A percentile compares a stretch with the other conserved stretches of the same genome.
These are phyloP conservation scores for Platichthys flesus DNA, from an alignment of 2,113 vertebrate genomes.

Conservation along the genomic window DNA sequence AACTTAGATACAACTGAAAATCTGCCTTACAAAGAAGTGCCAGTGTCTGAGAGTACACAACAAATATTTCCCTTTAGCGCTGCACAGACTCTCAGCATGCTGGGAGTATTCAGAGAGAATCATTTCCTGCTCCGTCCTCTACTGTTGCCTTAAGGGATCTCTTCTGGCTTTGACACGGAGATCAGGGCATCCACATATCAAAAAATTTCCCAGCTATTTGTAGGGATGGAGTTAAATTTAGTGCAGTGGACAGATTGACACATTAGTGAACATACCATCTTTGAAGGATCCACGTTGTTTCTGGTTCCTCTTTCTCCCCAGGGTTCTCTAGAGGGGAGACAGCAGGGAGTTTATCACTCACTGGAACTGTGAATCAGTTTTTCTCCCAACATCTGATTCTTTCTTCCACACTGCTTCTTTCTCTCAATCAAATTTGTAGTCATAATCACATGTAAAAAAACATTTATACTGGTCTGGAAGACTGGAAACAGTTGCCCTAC, in stretches of 20 bases:
- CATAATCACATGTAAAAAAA: background rate
- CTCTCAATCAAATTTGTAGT: background rate
- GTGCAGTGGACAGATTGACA: conserved; percentile 46
- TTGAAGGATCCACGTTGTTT: conserved; percentile 92
- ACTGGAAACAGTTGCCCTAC: conserved; percentile 25
- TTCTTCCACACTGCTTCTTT: background rate
- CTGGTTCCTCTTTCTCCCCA: conserved; percentile 87
- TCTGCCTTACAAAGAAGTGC: background rate
- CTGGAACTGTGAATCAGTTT: background rate
- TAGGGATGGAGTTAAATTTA: conserved; percentile 16
- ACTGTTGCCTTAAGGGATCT: conserved; percentile 13
- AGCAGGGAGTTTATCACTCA: conserved; percentile 25
- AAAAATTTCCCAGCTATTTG: conserved; percentile 39
- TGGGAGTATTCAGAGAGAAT: background rate
- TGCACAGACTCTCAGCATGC: conserved; percentile 15
- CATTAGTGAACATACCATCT: conserved; percentile 86
- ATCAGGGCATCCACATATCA: background rate
- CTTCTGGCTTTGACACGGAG: background rate
- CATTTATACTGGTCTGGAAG: conserved; percentile 4
- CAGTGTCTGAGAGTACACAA: background rate
- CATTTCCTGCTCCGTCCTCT: conserved; percentile 11
- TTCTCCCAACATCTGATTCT: background rate
- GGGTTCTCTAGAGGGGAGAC: conserved; percentile 80
- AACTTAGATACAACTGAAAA: background rate
- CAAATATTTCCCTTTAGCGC: background rate